Conservation (phyloP, 2,888 invertebrate species). For the Drosophila cognata region DNA sequence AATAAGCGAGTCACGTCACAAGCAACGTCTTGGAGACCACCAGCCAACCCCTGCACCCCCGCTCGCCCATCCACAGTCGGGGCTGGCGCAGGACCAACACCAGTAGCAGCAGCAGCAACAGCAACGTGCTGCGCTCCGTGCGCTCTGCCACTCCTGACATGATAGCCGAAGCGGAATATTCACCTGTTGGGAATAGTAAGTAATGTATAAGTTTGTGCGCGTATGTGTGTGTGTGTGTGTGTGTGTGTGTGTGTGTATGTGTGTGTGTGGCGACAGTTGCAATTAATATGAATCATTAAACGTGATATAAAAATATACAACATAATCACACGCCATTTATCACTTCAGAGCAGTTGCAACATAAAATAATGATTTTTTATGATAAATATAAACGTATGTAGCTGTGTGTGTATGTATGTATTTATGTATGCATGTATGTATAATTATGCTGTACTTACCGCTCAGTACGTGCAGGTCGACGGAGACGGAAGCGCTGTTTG, state of each 20-base stretch:
- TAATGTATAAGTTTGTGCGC: conserved; percentile 2
- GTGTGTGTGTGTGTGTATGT: conserved; percentile 10
- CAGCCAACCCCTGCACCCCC: conserved; percentile 28
- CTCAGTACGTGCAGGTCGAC: conserved; percentile 96
- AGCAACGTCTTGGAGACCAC: conserved; percentile 79
- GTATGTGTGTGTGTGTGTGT: conserved; percentile 5
- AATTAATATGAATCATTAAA: conserved; percentile 79
- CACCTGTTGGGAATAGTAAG: conserved; percentile 76
- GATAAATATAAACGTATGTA: not conserved
- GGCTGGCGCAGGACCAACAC: conserved; percentile 5
- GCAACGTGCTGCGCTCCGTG: conserved; percentile 54
- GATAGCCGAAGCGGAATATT: conserved; percentile 85
- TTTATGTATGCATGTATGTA: not conserved
- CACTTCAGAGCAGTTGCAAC: conserved; percentile 14
- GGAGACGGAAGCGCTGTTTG: conserved; percentile 95
- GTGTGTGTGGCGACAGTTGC: conserved; percentile 61
- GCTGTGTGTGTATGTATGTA: not conserved
- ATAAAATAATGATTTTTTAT: not conserved
- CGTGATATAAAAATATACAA: conserved; percentile 56
- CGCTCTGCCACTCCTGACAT: conserved; percentile 79
- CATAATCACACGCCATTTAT: conserved; percentile 37
- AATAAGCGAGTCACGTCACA: conserved; percentile 74
- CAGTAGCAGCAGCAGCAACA: conserved; percentile 42
- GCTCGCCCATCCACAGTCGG: conserved; percentile 2
- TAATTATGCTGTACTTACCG: conserved; percentile 86